Evolutionary conservation across 2,113 vertebrate genomes (phyloP).

Genomic region (Spheniscus mendiculus): DNA sequence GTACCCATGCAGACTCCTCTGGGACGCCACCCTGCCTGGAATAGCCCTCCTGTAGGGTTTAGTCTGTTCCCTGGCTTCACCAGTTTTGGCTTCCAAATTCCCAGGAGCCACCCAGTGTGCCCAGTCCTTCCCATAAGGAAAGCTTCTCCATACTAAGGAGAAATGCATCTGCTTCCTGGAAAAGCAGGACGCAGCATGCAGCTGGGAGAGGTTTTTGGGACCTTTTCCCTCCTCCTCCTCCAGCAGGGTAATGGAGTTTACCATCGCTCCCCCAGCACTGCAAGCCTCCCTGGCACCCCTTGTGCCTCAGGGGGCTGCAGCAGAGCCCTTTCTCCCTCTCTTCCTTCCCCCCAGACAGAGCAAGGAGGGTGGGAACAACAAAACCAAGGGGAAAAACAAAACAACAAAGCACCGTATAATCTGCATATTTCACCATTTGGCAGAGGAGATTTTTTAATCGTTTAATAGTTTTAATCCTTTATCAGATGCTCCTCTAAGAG

Average conservation of each 20-base stretch:
- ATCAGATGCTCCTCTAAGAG: slow-evolving; percentile 52
- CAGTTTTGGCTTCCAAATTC: background rate
- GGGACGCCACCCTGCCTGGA: background rate
- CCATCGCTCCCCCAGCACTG: background rate
- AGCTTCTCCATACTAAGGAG: background rate
- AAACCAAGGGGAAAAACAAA: background rate
- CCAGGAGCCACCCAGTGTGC: background rate
- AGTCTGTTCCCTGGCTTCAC: background rate
- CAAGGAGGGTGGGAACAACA: background rate
- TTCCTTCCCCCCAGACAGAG: background rate
- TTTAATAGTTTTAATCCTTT: slow-evolving; percentile 50
- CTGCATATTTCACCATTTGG: slow-evolving; percentile 29
- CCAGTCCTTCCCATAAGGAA: background rate
- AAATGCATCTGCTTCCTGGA: background rate
- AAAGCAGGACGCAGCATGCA: background rate
- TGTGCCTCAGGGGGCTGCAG: background rate
- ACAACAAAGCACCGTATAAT: slow-evolving; percentile 26
- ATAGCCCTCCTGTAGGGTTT: background rate
- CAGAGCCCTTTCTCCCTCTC: background rate
- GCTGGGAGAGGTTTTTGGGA: background rate
- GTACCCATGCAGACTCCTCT: background rate
- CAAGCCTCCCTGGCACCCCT: background rate
- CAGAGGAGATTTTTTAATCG: slow-evolving; percentile 37
- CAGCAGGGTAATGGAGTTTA: background rate
- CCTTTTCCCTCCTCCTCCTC: background rate